These are phyloP conservation scores for Nestor notabilis DNA, from an alignment of 2,113 vertebrate species.

Conservation along the genomic window DNA sequence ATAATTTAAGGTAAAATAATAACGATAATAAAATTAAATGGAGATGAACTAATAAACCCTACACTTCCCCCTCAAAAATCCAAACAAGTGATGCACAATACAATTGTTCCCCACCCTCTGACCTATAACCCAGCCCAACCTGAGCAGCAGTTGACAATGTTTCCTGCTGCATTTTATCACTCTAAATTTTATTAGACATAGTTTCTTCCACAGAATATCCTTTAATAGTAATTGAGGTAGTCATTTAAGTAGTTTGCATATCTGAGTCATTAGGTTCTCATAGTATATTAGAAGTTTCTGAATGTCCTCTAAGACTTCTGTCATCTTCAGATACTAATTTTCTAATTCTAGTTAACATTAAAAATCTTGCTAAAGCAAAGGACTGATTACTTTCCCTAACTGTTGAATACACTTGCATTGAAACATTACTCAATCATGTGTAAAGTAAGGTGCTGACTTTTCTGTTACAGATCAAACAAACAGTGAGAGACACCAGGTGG, in stretches of 20 bases:
- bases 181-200: background rate
- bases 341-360: background rate
- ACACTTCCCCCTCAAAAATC: background rate
- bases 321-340: background rate
- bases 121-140: background rate
- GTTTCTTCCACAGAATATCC: background rate
- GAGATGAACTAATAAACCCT: background rate
- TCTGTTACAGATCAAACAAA: background rate
- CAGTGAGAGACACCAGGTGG: constrained; percentile 37
- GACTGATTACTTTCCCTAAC: background rate
- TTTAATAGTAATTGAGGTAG: background rate
- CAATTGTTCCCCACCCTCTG: background rate
- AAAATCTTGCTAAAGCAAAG: background rate
- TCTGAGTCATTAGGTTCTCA: background rate
- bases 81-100: background rate
- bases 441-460: background rate
- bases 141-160: background rate
- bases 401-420: background rate
- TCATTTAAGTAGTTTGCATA: background rate
- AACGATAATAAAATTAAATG: background rate
- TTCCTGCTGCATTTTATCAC: background rate
- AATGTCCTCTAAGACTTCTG: background rate
- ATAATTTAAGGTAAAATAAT: background rate
- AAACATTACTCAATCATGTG: background rate
- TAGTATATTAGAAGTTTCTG: background rate